Conservation (phyloP, 2,113 vertebrate genomes). For the Paratilapia polleni region DNA sequence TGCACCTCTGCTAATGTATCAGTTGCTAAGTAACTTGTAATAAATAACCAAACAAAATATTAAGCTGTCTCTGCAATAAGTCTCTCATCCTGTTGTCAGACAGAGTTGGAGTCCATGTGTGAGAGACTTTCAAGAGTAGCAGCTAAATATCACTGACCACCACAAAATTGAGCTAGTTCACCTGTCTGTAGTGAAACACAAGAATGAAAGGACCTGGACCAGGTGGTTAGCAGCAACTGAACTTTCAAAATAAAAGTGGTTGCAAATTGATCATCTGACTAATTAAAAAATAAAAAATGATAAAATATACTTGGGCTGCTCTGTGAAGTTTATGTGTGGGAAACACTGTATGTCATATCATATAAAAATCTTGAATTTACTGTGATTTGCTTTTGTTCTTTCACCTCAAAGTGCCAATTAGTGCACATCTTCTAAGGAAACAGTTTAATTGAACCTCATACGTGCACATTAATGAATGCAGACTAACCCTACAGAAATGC, state of each 20-base stretch:
- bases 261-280: background rate
- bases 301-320: background rate
- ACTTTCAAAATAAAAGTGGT: background rate
- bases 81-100: background rate
- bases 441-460: background rate
- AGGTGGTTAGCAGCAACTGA: background rate
- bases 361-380: background rate
- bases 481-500: slow-evolving; percentile 31
- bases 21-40: background rate
- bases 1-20: background rate
- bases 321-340: background rate
- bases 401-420: slow-evolving; percentile 32
- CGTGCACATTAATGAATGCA: background rate
- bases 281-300: background rate
- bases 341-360: background rate
- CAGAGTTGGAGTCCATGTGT: background rate
- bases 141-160: background rate
- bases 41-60: background rate
- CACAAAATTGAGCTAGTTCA: background rate
- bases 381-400: slow-evolving; percentile 26
- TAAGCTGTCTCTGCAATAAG: background rate
- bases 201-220: background rate
- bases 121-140: background rate
- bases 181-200: background rate
- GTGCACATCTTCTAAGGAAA: slow-evolving; percentile 13